These are phyloP conservation scores for Tetraneura akinire DNA, from an alignment of 1,140 invertebrate species.

Conservation along the genomic window DNA sequence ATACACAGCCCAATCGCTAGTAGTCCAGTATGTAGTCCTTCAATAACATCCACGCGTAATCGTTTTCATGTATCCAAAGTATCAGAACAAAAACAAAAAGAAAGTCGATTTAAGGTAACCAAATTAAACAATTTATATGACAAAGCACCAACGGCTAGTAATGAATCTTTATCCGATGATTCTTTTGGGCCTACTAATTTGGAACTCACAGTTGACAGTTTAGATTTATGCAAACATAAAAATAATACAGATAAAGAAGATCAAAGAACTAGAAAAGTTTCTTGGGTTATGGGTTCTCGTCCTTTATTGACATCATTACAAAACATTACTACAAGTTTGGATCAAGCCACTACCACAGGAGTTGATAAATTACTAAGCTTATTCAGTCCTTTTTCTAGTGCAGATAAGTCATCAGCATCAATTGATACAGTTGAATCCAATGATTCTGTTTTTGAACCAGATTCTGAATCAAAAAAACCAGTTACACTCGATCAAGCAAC, in stretches of 20 bases:
- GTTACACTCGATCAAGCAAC: slow-evolving; percentile 43
- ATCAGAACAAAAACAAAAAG: slow-evolving; percentile 49
- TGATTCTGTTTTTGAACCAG: slow-evolving; percentile 44
- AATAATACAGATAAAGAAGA: slow-evolving; percentile 33
- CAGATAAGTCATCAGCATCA: slow-evolving; percentile 31
- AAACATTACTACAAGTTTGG: slow-evolving; percentile 35
- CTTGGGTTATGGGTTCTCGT: slow-evolving; percentile 46
- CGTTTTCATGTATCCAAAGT: slow-evolving; percentile 55
- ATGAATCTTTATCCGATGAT: slow-evolving; percentile 45
- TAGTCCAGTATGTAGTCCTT: slow-evolving; percentile 70
- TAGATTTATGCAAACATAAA: slow-evolving; percentile 48
- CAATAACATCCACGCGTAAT: slow-evolving; percentile 56
- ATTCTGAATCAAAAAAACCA: slow-evolving; percentile 41
- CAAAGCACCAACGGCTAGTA: slow-evolving; percentile 44
- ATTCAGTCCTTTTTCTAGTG: slow-evolving; percentile 44
- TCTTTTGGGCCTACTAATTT: slow-evolving; percentile 42
- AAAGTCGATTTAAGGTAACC: slow-evolving; percentile 39
- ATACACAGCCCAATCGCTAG: slow-evolving; percentile 70
- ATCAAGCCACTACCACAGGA: slow-evolving; percentile 35
- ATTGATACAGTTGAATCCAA: slow-evolving; percentile 39
- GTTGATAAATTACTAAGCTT: slow-evolving; percentile 38
- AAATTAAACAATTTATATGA: slow-evolving; percentile 41
- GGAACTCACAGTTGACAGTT: slow-evolving; percentile 39
- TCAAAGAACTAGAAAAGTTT: slow-evolving; percentile 45
- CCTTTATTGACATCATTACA: slow-evolving; percentile 38